Evolutionary conservation across 1,140 invertebrate genomes (phyloP), one percentile per base, ranked within the genome.

Genomic region (Rhynchophorus ferrugineus): DNA sequence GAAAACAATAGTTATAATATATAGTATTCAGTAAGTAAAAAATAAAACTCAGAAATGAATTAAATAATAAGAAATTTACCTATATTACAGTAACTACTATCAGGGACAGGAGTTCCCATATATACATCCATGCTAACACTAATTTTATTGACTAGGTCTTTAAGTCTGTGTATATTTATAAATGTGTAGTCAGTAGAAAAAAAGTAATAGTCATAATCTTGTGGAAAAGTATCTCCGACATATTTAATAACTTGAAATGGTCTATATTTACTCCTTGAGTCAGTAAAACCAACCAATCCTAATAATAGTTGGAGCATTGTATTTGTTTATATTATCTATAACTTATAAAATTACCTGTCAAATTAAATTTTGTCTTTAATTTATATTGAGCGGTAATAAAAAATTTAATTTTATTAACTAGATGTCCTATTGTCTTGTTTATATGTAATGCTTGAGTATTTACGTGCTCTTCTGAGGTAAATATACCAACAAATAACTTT

Each of bases 161-260:
- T 73, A 11, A 94, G 66, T 59, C 76, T 78, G 46, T 82, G 76
- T 0, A 80, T 84, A 67, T 91, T 84, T 13, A 95, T 72, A 65
- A 86, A 94, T 5, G 81, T 84, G 8, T 76, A 78, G 70, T 95
- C 91, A 19, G 85, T 84, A 2, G 87, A 78, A 19, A 97, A 73
- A 64, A 91, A 87, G 70, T 91, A 95, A 69, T 87, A 96, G 71
- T 95, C 89, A 72, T 84, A 95, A 53, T 87, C 85, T 45, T 92
- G 83, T 7, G 88, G 67, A 71, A 88, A 93, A 66, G 91, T 90
- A 53, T 94, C 90, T 13, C 81, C 81, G 3, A 95, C 81, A 63
- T 95, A 95, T 66, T 93, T 91, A 18, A 97, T 73, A 3, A 88
- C 78, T 63, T 93, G 86, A 68, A 89, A 89, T 1, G 87, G 83